Evolutionary conservation across 2,888 invertebrate species (phyloP), one percentile per base, ranked within the genome.

Genomic region (Ctenicera cuprea): DNA sequence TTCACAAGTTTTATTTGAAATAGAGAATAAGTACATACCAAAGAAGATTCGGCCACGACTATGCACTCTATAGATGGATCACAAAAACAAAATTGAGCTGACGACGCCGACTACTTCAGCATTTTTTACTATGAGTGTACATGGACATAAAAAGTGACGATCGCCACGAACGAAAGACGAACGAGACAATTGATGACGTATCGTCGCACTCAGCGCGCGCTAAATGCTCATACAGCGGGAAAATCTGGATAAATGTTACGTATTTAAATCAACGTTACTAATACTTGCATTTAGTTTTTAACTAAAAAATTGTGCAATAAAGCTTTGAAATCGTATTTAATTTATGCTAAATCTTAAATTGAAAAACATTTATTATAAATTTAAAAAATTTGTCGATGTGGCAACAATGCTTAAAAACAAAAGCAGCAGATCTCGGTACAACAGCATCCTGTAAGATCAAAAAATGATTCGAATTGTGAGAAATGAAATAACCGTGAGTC

Each of bases 1-100:
- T 8, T 33, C 26, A 11, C 20, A 20, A 59, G 16, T 18, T 59
- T 59, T 20, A 59, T 57, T 66, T 37, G 67, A 63, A 67, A 63
- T 63, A 41, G 59, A 48, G 30, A 57, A 68, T 43, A 57, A 37
- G 68, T 77, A 78, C 78, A 62, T 75, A 76, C 76, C 76, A 77
- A 64, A 54, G 67, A 71, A 75, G 71, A 61, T 61, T 43, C 41
- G 30, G 59, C 68, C 67, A 77, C 75, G 70, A 64, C 73, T 59
- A 72, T 77, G 75, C 77, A 72, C 75, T 75, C 75, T 75, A 73
- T 75, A 74, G 71, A 75, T 72, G 68, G 38, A 61, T 50, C 61
- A 71, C 59, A 66, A 74, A 70, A 70, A 62, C 67, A 67, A 67
- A 26, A 68, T 14, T 67, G 38, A 18, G 59, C 18, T 18, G 59